A percentile compares a stretch with the other conserved stretches of the same genome.
These are phyloP conservation scores for Trichomycterus rosablanca DNA, from an alignment of 2,113 vertebrate genomes.

Conservation along the genomic window DNA sequence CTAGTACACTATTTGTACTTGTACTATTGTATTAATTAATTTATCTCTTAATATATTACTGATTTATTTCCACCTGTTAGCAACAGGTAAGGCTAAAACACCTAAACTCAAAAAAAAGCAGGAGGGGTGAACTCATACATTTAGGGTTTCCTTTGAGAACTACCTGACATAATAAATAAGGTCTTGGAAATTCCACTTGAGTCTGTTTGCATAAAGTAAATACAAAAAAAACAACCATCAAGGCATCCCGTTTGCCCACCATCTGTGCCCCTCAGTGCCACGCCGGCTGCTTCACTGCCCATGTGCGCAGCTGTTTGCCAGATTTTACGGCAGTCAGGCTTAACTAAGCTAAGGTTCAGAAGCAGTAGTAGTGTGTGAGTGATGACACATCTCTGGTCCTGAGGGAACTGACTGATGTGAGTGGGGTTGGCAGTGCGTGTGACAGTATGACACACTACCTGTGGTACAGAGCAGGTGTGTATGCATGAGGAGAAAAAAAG, in stretches of 20 bases:
- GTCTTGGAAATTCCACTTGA: not conserved
- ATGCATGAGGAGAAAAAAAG: not conserved
- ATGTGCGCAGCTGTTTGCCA: not conserved
- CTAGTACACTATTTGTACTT: too few species aligned
- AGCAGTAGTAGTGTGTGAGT: not conserved
- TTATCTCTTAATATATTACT: too few species aligned
- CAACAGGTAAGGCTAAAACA: too few species aligned
- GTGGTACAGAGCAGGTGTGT: not conserved
- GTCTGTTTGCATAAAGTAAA: not conserved
- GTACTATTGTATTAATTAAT: too few species aligned
- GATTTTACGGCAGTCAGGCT: not conserved
- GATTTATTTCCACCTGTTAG: too few species aligned
- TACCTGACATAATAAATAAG: not conserved
- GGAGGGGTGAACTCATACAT: too few species aligned
- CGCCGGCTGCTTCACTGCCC: not conserved
- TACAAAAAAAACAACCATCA: not conserved
- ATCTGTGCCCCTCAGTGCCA: slow-evolving; percentile 2
- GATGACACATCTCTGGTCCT: not conserved
- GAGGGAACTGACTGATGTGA: not conserved
- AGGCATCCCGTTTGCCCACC: not conserved
- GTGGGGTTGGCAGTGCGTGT: not conserved
- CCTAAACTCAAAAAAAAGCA: too few species aligned
- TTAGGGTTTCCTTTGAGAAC: too few species aligned
- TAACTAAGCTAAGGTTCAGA: not conserved
- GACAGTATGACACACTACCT: not conserved